These are phyloP conservation scores for Ligdia adustata DNA, from an alignment of 2,888 invertebrate species.

Conservation along the genomic window DNA sequence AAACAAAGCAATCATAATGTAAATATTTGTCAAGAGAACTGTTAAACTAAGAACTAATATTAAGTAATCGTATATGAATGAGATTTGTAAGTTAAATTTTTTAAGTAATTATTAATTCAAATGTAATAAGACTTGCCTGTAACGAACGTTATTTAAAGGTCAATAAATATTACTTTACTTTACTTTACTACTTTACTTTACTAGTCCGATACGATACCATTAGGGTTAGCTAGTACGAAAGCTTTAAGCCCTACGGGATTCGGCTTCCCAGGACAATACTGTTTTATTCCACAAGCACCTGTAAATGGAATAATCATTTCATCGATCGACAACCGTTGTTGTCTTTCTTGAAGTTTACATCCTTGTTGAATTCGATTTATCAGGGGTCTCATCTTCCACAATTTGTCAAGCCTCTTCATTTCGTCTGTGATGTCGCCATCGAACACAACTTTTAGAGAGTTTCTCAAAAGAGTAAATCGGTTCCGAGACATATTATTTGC, in stretches of 20 bases:
- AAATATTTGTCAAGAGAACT: too few species aligned
- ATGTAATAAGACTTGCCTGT: too few species aligned
- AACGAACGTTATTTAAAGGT: too few species aligned
- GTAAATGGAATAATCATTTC: constrained; percentile 17
- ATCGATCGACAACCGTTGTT: background rate
- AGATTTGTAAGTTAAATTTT: too few species aligned
- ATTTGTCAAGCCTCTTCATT: background rate
- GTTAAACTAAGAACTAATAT: too few species aligned
- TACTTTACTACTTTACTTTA: too few species aligned
- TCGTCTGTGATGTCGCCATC: background rate
- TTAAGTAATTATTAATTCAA: too few species aligned
- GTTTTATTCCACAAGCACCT: constrained; percentile 4
- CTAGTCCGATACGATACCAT: constrained; percentile 7
- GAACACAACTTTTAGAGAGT: background rate
- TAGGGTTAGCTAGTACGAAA: constrained; percentile 10
- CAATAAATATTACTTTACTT: too few species aligned
- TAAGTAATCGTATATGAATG: too few species aligned
- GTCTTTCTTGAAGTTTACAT: background rate
- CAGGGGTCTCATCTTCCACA: background rate
- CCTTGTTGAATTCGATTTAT: background rate
- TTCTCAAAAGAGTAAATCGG: background rate
- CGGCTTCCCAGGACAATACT: constrained; percentile 9
- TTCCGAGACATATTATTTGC: background rate
- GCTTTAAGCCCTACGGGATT: constrained; percentile 3
- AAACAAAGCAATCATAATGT: too few species aligned